A percentile compares a stretch with the other conserved stretches of the same genome.
These are phyloP conservation scores for Potamarius usumacintae DNA, from an alignment of 2,113 vertebrate species.

Conservation along the genomic window DNA sequence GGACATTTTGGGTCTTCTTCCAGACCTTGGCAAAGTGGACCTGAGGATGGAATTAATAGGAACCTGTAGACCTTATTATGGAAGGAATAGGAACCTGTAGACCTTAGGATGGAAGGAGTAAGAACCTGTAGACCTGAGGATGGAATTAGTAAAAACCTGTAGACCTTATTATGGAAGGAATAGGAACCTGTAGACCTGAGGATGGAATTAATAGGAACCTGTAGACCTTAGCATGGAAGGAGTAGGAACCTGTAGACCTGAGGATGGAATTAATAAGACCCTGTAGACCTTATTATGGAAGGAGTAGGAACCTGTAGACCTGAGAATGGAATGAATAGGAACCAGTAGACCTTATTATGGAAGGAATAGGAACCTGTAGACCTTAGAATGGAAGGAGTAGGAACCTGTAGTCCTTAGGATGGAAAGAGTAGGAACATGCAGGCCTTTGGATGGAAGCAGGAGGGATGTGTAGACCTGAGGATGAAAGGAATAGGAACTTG, in stretches of 20 bases:
- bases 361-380: too few relatives aligned
- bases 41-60: too few relatives aligned
- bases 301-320: neutral
- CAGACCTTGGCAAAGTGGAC: too few relatives aligned
- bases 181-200: neutral
- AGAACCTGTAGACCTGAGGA: neutral
- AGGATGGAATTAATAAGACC: neutral
- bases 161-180: neutral
- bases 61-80: neutral
- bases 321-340: neutral
- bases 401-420: neutral
- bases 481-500: neutral
- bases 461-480: too few relatives aligned
- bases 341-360: neutral
- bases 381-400: neutral
- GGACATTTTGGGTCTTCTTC: too few relatives aligned
- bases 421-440: neutral
- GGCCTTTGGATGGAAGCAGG: neutral
- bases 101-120: neutral
- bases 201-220: neutral
- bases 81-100: neutral
- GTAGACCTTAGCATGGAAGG: neutral
- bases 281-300: neutral
- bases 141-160: neutral
- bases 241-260: neutral